Evolutionary conservation across 2,113 vertebrate genomes (phyloP), one percentile per base, ranked within the genome.

Genomic region (Hemiprocne comata): DNA sequence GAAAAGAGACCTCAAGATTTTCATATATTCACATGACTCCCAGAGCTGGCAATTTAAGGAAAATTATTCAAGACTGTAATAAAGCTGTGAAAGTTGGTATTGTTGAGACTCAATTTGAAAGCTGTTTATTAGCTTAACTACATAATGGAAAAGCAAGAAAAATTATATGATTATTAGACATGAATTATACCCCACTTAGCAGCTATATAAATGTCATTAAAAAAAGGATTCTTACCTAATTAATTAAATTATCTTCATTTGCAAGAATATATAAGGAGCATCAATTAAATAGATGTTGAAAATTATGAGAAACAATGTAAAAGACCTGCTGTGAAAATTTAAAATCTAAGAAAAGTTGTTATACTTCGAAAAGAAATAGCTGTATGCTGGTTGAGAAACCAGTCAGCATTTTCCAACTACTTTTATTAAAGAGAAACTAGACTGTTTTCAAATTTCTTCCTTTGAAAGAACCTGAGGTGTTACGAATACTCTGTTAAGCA

Each of bases 381-480:
- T 48, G 4, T 76, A 9, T 77, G 60, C 75, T 85, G 48, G 80
- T 85, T 78, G 84, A 85, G 89, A 95, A 96, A 58, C 46, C 92
- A 89, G 76, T 66, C 88, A 79, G 92, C 1, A 12, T 80, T 96
- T 96, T 89, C 76, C 73, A 78, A 42, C 88, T 93, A 89, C 83
- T 90, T 90, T 85, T 96, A 96, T 96, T 94, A 92, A 90, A 92
- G 84, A 81, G 88, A 94, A 95, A 87, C 86, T 64, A 92, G 94
- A 69, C 65, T 75, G 85, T 96, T 96, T 96, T 96, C 87, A 89
- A 84, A 96, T 92, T 87, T 96, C 88, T 95, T 94, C 55, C 93
- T 97, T 96, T 96, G 92, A 97, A 96, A 94, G 85, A 92, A 75
- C 50, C 80, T 10, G 70, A 95, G 86, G 92, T 93, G 83, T 87